These are phyloP conservation scores for Zaprionus vittiger DNA, from an alignment of 1,140 invertebrate species.

Conservation along the genomic window DNA sequence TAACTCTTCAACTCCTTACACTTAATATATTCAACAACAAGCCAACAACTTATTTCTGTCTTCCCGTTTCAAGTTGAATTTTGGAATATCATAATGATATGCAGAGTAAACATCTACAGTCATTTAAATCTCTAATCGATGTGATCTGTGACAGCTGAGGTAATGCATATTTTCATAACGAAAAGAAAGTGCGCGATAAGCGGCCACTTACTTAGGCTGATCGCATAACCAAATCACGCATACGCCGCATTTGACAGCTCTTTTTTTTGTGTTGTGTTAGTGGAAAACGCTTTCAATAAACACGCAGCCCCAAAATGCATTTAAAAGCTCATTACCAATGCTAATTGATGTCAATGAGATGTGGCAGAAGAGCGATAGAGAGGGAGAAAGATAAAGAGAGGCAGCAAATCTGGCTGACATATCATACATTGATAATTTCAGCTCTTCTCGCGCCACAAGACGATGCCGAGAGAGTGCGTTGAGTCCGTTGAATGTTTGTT, in stretches of 20 bases:
- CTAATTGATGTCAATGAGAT: constrained; percentile 60
- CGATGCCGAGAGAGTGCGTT: constrained; percentile 15
- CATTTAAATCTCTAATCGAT: constrained; percentile 14
- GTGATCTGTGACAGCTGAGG: constrained; percentile 13
- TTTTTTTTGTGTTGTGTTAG: constrained; percentile 5
- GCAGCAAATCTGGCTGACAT: constrained; percentile 31
- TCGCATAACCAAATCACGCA: constrained; percentile 74
- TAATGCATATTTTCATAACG: constrained; percentile 18
- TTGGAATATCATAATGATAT: neutral
- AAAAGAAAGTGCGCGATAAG: constrained; percentile 61
- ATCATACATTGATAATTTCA: constrained; percentile 51
- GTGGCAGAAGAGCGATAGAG: neutral
- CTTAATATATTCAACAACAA: no score
- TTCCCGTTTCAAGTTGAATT: neutral
- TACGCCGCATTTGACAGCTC: constrained; percentile 49
- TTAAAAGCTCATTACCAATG: constrained; percentile 81
- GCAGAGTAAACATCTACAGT: neutral
- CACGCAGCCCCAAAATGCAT: constrained; percentile 55
- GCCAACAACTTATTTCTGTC: neutral
- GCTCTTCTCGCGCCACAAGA: constrained; percentile 28
- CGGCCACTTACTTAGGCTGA: constrained; percentile 38
- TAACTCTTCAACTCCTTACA: no score
- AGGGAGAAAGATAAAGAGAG: neutral
- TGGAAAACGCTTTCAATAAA: constrained; percentile 69
- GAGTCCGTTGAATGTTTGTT: constrained; percentile 65